Conservation (phyloP, 2,797 vertebrate genomes). For the Paratrypauchen microcephalus region DNA sequence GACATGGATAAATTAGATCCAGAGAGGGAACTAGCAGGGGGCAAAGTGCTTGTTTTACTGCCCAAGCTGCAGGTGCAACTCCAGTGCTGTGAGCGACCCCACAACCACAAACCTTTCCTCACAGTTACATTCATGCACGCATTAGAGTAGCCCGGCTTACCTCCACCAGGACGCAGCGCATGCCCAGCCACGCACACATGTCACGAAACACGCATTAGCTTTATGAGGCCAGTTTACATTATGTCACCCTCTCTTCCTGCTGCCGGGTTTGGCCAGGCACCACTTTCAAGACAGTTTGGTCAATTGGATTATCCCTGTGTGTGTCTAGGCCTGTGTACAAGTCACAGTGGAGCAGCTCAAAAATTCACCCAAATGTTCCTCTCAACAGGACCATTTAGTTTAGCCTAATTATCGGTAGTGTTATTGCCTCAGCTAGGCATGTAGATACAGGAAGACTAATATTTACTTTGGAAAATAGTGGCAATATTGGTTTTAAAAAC, state of each 20-base stretch:
- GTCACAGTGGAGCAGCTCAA: constrained; percentile 15
- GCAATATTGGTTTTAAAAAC: constrained; percentile 70
- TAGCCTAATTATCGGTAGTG: constrained; percentile 59
- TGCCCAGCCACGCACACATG: constrained; percentile 45
- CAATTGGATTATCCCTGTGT: constrained; percentile 67
- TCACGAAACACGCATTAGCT: constrained; percentile 53
- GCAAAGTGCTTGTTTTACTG: constrained; percentile 69
- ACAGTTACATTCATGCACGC: constrained; percentile 41
- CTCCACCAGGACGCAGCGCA: constrained; percentile 29
- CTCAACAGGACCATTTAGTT: constrained; percentile 59
- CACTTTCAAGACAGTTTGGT: constrained; percentile 47
- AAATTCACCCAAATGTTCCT: constrained; percentile 64
- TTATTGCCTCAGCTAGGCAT: constrained; percentile 44
- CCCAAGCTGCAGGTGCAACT: constrained; percentile 71
- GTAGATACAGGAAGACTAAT: constrained; percentile 76
- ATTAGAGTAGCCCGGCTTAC: constrained; percentile 40
- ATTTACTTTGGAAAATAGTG: constrained; percentile 76
- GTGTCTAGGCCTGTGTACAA: constrained; percentile 37
- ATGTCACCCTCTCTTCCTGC: constrained; percentile 61
- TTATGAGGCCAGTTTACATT: constrained; percentile 60
- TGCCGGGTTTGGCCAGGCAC: constrained; percentile 60
- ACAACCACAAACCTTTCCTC: constrained; percentile 41
- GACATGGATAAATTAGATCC: constrained; percentile 74
- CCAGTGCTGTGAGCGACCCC: constrained; percentile 63
- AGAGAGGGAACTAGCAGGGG: constrained; percentile 69